Evolutionary conservation across 1,140 invertebrate genomes (phyloP).

Genomic region (Drosophila biarmipes): DNA sequence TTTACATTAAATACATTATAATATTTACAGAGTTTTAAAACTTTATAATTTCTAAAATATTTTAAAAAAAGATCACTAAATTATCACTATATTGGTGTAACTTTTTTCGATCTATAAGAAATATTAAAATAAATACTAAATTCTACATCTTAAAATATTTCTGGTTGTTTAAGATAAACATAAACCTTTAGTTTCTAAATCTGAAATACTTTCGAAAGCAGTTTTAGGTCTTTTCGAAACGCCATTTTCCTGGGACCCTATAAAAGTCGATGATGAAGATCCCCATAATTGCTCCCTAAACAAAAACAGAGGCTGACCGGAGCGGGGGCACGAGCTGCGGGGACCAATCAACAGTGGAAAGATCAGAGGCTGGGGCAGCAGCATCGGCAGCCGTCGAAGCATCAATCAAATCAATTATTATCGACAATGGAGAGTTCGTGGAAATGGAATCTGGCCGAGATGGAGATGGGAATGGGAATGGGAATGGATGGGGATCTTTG

Average conservation of each 20-base stretch:
- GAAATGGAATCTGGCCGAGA: slow-evolving; percentile 51
- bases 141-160: no score
- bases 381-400: slow-evolving; percentile 67
- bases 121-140: no score
- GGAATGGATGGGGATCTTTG: background rate
- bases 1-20: no score
- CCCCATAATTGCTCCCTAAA: slow-evolving; percentile 47
- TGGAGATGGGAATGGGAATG: slow-evolving; percentile 22
- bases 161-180: no score
- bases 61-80: no score
- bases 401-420: slow-evolving; percentile 84
- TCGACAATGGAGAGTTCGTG: slow-evolving; percentile 77
- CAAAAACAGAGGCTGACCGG: slow-evolving; percentile 14
- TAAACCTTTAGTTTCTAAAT: background rate
- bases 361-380: slow-evolving; percentile 28
- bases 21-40: no score
- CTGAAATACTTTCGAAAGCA: background rate
- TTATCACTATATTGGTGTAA: no score
- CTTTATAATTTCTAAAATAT: no score
- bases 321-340: slow-evolving; percentile 22
- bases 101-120: no score
- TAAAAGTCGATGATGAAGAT: slow-evolving; percentile 21
- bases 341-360: slow-evolving; percentile 64
- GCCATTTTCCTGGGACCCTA: slow-evolving; percentile 43
- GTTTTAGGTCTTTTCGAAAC: background rate